Base-by-base conservation (phyloP, 1,140 invertebrate species). In the Lordiphosa stackelbergi region DNA sequence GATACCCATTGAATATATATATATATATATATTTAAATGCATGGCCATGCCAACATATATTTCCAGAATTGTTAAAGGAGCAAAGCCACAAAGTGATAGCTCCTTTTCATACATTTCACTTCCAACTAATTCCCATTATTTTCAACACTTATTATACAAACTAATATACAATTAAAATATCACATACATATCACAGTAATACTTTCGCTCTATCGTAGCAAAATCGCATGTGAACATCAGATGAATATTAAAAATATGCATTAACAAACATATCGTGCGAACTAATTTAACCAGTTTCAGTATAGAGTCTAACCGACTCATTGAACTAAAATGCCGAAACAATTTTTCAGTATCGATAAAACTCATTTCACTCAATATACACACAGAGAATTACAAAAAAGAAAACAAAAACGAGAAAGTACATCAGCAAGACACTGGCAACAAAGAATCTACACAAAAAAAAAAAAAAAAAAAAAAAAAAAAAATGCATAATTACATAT, bases 1-100 rank as follows among this genome's bases (percentile, higher is more conserved):
- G n/a, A n/a, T n/a, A 83, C 84, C 78, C 78, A 83, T 83, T 83
- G 78, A 83, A 83, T 42, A n/a, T 83, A 75, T 75, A 83, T 83
- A 83, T 83, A 74, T 73, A 71, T 68, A 72, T 68, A 63, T 62
- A 36, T 40, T 47, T 46, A 51, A 51, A 53, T 65, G 56, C n/a
- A n/a, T n/a, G n/a, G n/a, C n/a, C n/a, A 51, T 56, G 45, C 42
- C 13, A 22, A 24, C n/a, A n/a, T 12, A 22, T 52, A 42, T 83
- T 73, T 83, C 62, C 72, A 83, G 63, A 68, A 66, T 57, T 34
- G 54, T 75, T 81, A 10, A 60, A 68, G 28, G 60, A 60, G 40
- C 46, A 49, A 41, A 38, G 41, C 31, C 47, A 72, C 45, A 59
- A 78, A 81, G 77, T 81, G 77, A 81, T 81, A 51, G 49, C 46